Percentiles rank a stretch among this genome's conserved stretches.
Conservation (phyloP, 1,140 invertebrate species). For the Mercenaria mercenaria region DNA sequence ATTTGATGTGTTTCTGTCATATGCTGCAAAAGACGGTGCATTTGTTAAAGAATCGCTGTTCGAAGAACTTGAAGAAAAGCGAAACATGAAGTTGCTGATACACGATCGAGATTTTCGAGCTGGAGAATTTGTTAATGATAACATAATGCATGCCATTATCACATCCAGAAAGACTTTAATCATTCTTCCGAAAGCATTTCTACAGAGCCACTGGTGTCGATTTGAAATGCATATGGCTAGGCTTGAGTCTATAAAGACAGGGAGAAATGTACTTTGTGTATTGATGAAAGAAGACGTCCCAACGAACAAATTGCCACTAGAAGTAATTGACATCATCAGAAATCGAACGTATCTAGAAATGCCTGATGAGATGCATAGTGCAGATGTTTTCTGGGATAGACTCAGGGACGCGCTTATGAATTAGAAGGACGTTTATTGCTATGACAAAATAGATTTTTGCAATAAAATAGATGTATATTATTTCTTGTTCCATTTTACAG, state of each 20-base stretch:
- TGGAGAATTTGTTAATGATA: constrained; percentile 90
- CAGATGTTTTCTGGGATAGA: constrained; percentile 34
- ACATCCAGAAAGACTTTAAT: constrained; percentile 88
- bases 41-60: constrained; percentile 1
- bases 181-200: constrained; percentile 89
- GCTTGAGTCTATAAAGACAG: constrained; percentile 25
- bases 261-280: not conserved
- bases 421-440: too few species aligned
- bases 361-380: not conserved
- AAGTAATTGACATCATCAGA: constrained; percentile 28
- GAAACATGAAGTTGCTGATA: constrained; percentile 93
- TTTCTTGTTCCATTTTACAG: too few species aligned
- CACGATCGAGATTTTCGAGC: constrained; percentile 95
- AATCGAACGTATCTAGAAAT: constrained; percentile 18
- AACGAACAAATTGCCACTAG: not conserved
- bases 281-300: not conserved
- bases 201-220: constrained; percentile 89
- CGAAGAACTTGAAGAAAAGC: constrained; percentile 22
- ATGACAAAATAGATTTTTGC: too few species aligned
- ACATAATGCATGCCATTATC: constrained; percentile 88
- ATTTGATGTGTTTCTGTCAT: constrained; percentile 36
- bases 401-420: not conserved
- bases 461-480: too few species aligned
- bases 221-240: constrained; percentile 90
- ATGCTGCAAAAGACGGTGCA: not conserved